phyloP scores from a whole-genome alignment of 1,140 invertebrate genomes.

The Habropoda laboriosa region DNA sequence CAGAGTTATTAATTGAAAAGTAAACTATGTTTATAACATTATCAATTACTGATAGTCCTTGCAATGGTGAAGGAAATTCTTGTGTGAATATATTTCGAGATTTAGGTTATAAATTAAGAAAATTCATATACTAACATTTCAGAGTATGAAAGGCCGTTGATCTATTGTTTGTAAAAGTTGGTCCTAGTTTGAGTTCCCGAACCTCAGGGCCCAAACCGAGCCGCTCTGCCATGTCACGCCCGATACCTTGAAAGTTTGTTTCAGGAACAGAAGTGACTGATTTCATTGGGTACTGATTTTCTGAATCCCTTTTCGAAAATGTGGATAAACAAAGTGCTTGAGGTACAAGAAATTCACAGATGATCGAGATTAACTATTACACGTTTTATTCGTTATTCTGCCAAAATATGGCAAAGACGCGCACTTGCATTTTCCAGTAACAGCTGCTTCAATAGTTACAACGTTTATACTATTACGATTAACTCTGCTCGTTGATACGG shows the following conservation, averaged over 20 bases:
- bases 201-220: conserved; percentile 89
- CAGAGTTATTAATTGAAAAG: neutral
- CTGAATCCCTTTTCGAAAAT: neutral
- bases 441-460: conserved; percentile 27
- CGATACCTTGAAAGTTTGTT: conserved; percentile 50
- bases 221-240: conserved; percentile 86
- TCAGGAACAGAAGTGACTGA: conserved; percentile 41
- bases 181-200: conserved; percentile 91
- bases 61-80: neutral
- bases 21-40: neutral
- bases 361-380: neutral
- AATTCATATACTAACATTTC: conserved; percentile 87
- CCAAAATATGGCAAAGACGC: conserved; percentile 45
- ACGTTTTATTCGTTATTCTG: conserved; percentile 9
- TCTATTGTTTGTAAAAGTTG: conserved; percentile 89
- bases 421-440: conserved; percentile 30
- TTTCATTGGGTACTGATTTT: conserved; percentile 17
- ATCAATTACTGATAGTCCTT: neutral
- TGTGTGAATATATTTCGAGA: neutral
- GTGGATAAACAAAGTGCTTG: neutral
- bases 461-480: neutral
- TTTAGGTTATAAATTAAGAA: conserved; percentile 9
- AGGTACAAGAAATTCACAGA: neutral
- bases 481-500: neutral
- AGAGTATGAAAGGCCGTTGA: conserved; percentile 91